Evolutionary conservation across 2,113 vertebrate species (phyloP).

Genomic region (Geococcyx californianus): DNA sequence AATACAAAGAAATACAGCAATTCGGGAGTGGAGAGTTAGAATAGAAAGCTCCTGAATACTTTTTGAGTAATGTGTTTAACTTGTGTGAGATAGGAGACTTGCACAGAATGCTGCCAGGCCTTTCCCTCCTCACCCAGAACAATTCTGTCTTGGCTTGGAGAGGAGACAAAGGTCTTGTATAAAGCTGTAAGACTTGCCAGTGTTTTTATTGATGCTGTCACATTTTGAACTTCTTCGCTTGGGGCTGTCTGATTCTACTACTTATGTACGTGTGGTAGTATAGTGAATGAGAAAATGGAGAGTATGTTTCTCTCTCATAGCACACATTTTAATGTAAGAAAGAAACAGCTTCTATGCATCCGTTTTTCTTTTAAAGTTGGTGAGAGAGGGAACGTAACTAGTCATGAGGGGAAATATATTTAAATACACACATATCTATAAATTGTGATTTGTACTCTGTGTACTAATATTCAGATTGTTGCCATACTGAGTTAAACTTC

Average conservation of each 20-base stretch:
- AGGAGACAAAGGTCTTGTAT: not conserved
- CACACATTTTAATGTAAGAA: not conserved
- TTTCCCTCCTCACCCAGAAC: not conserved
- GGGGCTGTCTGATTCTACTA: not conserved
- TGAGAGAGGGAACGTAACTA: not conserved
- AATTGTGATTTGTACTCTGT: not conserved
- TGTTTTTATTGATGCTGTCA: not conserved
- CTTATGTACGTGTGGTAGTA: not conserved
- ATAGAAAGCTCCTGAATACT: not conserved
- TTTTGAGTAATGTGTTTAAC: not conserved
- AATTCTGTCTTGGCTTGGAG: not conserved
- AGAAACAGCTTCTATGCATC: not conserved
- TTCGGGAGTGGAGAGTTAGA: not conserved
- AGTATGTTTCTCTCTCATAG: not conserved
- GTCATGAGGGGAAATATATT: not conserved
- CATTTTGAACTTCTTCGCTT: not conserved
- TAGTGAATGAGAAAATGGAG: not conserved
- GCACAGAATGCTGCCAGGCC: not conserved
- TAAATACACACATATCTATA: not conserved
- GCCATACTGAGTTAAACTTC: not conserved
- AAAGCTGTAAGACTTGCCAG: not conserved
- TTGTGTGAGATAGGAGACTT: not conserved
- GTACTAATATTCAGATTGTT: not conserved
- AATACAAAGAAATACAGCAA: not conserved
- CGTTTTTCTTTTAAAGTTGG: not conserved